These are phyloP conservation scores for Sebastes diploproa DNA, from an alignment of 2,797 vertebrate genomes.

Conservation along the genomic window DNA sequence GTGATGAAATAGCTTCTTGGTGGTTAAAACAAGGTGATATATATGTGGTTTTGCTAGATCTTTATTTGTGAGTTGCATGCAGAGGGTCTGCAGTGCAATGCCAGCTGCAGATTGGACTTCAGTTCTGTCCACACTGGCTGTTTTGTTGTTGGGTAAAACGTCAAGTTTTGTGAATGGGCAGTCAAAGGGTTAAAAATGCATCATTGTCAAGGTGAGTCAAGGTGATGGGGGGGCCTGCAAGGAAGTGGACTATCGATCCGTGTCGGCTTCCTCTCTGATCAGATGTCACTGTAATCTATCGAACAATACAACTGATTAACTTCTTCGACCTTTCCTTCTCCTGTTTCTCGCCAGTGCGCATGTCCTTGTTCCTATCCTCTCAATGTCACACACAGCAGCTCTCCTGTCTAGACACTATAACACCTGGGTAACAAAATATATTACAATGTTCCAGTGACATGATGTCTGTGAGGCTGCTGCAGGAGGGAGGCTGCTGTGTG, in stretches of 20 bases:
- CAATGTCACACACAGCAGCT: constrained; percentile 62
- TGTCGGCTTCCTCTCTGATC: constrained; percentile 60
- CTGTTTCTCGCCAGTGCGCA: constrained; percentile 44
- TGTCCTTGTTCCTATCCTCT: constrained; percentile 40
- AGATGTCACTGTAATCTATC: constrained; percentile 54
- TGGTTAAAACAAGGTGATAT: neutral
- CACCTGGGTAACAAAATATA: constrained; percentile 17
- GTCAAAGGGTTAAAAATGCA: constrained; percentile 91
- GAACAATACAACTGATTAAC: constrained; percentile 73
- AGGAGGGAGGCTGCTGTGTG: neutral
- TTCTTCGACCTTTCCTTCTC: constrained; percentile 49
- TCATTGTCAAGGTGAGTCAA: constrained; percentile 93
- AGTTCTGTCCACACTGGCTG: neutral
- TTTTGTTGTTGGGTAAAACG: neutral
- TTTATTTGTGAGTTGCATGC: neutral
- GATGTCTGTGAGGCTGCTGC: neutral
- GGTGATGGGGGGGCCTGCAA: constrained; percentile 79
- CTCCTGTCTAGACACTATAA: neutral
- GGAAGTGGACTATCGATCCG: constrained; percentile 51
- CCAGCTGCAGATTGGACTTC: neutral
- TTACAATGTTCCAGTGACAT: neutral
- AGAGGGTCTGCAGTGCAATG: neutral
- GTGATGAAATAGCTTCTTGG: neutral
- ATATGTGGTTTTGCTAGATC: neutral
- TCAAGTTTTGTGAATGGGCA: constrained; percentile 11